These are phyloP conservation scores for Selenia dentaria DNA, from an alignment of 2,888 invertebrate genomes.

Conservation along the genomic window DNA sequence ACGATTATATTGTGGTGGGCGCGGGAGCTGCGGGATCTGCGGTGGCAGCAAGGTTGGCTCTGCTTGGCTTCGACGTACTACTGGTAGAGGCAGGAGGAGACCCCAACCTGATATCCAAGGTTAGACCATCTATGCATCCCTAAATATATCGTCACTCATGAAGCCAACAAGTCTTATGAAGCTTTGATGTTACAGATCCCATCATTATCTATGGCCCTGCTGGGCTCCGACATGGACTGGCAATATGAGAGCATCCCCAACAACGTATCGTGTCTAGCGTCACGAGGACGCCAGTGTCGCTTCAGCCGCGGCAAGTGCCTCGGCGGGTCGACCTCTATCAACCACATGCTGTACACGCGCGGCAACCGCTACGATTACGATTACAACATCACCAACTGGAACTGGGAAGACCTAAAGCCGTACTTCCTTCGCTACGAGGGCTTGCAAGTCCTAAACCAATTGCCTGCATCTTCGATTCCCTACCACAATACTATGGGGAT, in stretches of 20 bases:
- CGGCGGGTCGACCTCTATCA: conserved; percentile 66
- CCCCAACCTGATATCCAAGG: conserved; percentile 43
- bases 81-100: conserved; percentile 61
- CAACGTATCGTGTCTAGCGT: conserved; percentile 57
- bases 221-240: conserved; percentile 56
- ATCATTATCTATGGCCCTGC: conserved; percentile 35
- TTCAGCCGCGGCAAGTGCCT: conserved; percentile 62
- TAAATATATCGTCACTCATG: too few species aligned
- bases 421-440: conserved; percentile 63
- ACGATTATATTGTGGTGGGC: conserved; percentile 81
- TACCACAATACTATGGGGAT: conserved; percentile 60
- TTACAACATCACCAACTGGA: conserved; percentile 54
- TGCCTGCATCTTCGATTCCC: conserved; percentile 50
- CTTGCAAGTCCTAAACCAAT: conserved; percentile 40
- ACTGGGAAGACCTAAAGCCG: conserved; percentile 55
- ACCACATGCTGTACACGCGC: conserved; percentile 65
- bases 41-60: conserved; percentile 56
- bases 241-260: conserved; percentile 55
- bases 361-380: conserved; percentile 57
- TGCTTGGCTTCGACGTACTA: conserved; percentile 49
- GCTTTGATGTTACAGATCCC: conserved; percentile 49
- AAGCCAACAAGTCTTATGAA: too few species aligned
- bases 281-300: conserved; percentile 44
- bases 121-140: too few species aligned
- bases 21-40: conserved; percentile 63